Percentiles rank a stretch among this genome's conserved stretches.
Conservation (phyloP, 2,797 vertebrate genomes). For the Protosalanx chinensis region DNA sequence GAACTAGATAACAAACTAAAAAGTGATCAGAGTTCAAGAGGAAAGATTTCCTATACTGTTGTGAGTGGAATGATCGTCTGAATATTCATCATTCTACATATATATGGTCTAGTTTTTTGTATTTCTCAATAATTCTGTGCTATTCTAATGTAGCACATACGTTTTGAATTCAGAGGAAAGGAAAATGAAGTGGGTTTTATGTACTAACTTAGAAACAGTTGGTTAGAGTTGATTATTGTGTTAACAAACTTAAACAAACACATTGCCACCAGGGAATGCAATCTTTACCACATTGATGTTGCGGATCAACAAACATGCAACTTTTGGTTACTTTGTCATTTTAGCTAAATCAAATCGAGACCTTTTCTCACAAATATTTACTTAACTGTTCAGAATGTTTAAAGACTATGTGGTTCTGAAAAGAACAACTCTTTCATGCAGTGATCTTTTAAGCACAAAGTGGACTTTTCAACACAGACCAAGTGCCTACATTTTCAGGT, state of each 20-base stretch:
- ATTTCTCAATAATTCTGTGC: neutral
- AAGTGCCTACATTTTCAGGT: too few relatives aligned
- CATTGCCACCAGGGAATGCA: neutral
- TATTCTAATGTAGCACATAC: neutral
- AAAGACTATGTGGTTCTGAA: neutral
- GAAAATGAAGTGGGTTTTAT: neutral
- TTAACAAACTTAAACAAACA: conserved; percentile 8
- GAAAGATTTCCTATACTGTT: neutral
- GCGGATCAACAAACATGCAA: neutral
- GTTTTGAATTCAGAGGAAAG: neutral
- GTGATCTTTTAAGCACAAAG: neutral
- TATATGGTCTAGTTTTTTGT: neutral
- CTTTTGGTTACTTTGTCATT: conserved; percentile 8
- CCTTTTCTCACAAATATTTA: conserved; percentile 12
- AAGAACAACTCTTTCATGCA: neutral
- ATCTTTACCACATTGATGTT: neutral
- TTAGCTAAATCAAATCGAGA: neutral
- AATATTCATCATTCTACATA: neutral
- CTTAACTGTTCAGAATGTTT: neutral
- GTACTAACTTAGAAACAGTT: neutral
- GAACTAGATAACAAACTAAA: neutral
- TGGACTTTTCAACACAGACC: neutral
- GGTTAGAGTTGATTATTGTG: neutral
- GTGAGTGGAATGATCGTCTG: neutral
- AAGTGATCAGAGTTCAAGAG: neutral